Evolutionary conservation across 2,797 vertebrate genomes (phyloP), one percentile per base, ranked within the genome.

Genomic region (Arctocebus calabarensis): DNA sequence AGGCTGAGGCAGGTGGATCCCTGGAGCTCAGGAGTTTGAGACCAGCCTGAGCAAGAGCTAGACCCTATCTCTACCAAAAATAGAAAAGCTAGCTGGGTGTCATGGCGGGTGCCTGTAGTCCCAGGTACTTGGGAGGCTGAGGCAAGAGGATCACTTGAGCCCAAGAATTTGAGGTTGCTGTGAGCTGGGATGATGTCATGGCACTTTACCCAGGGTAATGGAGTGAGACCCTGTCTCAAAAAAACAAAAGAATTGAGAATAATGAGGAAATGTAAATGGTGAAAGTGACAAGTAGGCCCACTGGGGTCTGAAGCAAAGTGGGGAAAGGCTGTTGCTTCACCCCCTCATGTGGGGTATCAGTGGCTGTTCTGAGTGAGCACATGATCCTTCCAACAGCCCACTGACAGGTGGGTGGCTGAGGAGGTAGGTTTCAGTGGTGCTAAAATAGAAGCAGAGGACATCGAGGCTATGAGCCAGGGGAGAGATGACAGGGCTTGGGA

Each of bases 281-380:
- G 59, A 45, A 52, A 16, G 1, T 40, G 34, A 77, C 55, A 52
- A 19, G 48, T 2, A 7, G 29, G 25, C 57, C 19, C 22, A 0
- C 40, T n/a, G 0, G 27, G 13, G 23, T 14, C 59, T 2, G 1
- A 45, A 19, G 17, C 5, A 22, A 84, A 37, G 32, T 3, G 1
- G 29, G 40, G 73, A 19, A 32, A 11, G 13, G 88, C 34, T 13
- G 29, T 16, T 1, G 62, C 40, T 4, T 10, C 34, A 5, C 71
- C 52, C 43, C 0, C 3, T 55, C 34, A 73, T 52, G 12, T 19
- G 6, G 17, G 25, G 22, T 40, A 43, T 16, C 34, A 4, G 61
- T 11, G 3, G 57, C 55, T 5, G 5, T 19, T 57, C 32, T n/a
- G 43, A 27, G 22, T 4, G 25, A 34, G 48, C 0, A 1, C 3